phyloP scores from a whole-genome alignment of 2,888 invertebrate species.

The Idaea dimidiata region DNA sequence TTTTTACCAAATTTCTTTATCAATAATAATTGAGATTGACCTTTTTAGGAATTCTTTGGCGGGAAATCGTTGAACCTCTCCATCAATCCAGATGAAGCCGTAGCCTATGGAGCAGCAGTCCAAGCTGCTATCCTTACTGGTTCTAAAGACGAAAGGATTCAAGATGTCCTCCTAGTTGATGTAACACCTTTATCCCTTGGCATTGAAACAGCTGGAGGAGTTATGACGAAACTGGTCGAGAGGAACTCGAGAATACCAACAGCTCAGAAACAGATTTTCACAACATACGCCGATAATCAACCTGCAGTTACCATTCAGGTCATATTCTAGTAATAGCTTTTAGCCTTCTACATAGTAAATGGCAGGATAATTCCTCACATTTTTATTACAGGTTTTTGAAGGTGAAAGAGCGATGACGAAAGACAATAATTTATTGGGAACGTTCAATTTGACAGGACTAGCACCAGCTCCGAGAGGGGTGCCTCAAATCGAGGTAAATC shows the following conservation, averaged over 20 bases:
- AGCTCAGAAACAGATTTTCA: conserved; percentile 90
- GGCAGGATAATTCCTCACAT: not conserved
- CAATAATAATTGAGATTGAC: conserved; percentile 2
- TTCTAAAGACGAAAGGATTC: conserved; percentile 83
- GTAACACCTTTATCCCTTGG: conserved; percentile 89
- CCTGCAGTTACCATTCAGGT: conserved; percentile 92
- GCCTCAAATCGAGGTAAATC: conserved; percentile 83
- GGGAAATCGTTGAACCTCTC: conserved; percentile 93
- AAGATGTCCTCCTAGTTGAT: conserved; percentile 91
- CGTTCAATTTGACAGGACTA: conserved; percentile 90
- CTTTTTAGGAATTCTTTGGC: conserved; percentile 84
- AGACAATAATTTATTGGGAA: conserved; percentile 92
- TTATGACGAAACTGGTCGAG: conserved; percentile 92
- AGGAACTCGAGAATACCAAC: conserved; percentile 90
- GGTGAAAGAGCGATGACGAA: conserved; percentile 95
- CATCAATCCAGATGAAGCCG: conserved; percentile 96
- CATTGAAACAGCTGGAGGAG: conserved; percentile 91
- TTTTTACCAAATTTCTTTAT: too few species aligned
- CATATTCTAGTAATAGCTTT: conserved; percentile 6
- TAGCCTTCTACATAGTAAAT: too few species aligned
- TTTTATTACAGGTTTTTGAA: conserved; percentile 84
- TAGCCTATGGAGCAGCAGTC: conserved; percentile 96
- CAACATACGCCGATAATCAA: conserved; percentile 96
- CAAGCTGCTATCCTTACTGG: conserved; percentile 95
- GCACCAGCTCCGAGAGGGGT: conserved; percentile 92